Evolutionary conservation across 2,113 vertebrate genomes (phyloP).

Genomic region (Hucho hucho): DNA sequence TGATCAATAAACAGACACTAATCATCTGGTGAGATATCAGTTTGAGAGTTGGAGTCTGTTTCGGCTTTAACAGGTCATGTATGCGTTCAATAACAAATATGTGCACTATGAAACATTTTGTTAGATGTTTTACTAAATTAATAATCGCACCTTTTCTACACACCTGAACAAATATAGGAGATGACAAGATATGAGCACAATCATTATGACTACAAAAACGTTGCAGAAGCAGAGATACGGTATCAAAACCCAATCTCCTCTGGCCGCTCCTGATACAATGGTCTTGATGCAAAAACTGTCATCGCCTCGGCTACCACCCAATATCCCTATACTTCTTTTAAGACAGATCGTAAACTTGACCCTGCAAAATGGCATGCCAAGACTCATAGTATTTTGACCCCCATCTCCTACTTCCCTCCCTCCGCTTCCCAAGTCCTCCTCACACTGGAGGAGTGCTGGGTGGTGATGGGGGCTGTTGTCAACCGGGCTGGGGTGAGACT

Average conservation of each 20-base stretch:
- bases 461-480: conserved; percentile 60
- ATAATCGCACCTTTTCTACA: conserved; percentile 8
- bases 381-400: conserved; percentile 46
- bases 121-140: background rate
- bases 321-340: conserved; percentile 47
- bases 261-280: conserved; percentile 41
- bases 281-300: conserved; percentile 44
- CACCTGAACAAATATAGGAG: conserved; percentile 19
- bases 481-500: conserved; percentile 76
- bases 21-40: background rate
- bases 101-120: no score
- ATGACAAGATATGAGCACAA: conserved; percentile 2
- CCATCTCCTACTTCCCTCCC: conserved; percentile 2
- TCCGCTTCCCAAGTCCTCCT: conserved; percentile 14
- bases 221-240: background rate
- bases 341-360: conserved; percentile 87
- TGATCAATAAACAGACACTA: conserved; percentile 11
- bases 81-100: no score
- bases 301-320: conserved; percentile 39
- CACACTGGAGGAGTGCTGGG: conserved; percentile 4
- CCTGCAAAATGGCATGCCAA: conserved; percentile 80
- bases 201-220: conserved; percentile 24
- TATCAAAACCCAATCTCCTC: conserved; percentile 33
- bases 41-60: background rate
- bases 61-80: no score